Evolutionary conservation across 2,113 vertebrate genomes (phyloP).

Genomic region (Aix galericulata): DNA sequence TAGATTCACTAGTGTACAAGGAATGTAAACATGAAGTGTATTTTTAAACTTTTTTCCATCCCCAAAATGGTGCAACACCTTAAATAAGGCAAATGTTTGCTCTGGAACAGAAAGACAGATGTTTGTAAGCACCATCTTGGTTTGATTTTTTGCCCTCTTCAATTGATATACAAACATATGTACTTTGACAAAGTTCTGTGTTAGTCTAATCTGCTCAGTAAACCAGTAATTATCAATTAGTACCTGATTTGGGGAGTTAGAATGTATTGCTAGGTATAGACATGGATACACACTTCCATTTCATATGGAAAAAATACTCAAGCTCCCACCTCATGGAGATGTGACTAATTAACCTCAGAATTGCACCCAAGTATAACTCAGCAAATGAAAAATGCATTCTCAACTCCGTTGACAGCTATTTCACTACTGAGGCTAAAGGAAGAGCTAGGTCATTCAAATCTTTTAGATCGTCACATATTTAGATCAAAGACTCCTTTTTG

Average conservation of each 20-base stretch:
- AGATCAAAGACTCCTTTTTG: background rate
- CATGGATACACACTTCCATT: background rate
- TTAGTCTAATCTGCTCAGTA: background rate
- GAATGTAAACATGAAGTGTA: constrained; percentile 77
- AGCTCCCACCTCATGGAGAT: background rate
- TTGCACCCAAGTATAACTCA: background rate
- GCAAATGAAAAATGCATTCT: background rate
- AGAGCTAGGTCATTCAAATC: background rate
- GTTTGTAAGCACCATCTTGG: background rate
- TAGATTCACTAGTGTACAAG: constrained; percentile 37
- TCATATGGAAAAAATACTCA: background rate
- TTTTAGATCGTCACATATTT: background rate
- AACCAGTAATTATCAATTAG: background rate
- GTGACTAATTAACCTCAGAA: background rate
- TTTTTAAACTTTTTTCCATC: constrained; percentile 81
- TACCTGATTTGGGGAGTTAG: background rate
- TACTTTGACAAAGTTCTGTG: background rate
- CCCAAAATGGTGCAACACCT: constrained; percentile 42
- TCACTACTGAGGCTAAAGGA: background rate
- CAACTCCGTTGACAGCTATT: background rate
- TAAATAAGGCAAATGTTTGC: constrained; percentile 34
- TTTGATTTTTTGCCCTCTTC: background rate
- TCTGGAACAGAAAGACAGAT: background rate
- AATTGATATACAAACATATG: background rate
- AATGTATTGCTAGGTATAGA: background rate